Conservation (phyloP, 2,113 vertebrate species). For the Miniopterus natalensis region DNA sequence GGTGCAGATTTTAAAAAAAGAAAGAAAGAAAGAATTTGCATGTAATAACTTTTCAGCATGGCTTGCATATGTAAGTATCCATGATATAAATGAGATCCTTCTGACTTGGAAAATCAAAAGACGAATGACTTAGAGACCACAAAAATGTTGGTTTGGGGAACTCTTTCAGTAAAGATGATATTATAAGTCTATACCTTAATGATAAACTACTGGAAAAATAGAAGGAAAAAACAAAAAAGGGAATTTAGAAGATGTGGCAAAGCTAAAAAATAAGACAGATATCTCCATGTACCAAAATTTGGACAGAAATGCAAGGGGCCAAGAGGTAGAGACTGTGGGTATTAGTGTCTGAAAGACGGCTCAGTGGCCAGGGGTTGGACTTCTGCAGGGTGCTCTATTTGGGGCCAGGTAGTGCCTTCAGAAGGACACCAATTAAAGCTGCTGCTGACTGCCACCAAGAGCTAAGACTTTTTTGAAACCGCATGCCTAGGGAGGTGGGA, state of each 20-base stretch:
- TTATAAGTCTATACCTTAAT: neutral
- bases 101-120: slow-evolving; percentile 40
- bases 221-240: neutral
- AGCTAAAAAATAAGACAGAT: neutral
- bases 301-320: neutral
- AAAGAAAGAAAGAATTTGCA: neutral
- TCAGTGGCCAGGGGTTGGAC: neutral
- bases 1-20: too few species aligned
- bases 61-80: neutral
- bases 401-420: neutral
- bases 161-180: neutral
- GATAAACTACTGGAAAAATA: slow-evolving; percentile 4
- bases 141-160: neutral
- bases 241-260: neutral
- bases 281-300: neutral
- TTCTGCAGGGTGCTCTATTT: neutral
- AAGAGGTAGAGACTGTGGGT: neutral
- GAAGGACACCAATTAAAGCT: neutral
- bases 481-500: neutral
- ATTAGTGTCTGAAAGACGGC: neutral
- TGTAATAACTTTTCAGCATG: neutral
- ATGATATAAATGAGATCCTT: neutral
- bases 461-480: neutral
- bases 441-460: neutral
- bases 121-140: neutral